phyloP scores from a whole-genome alignment of 30 jellyfish, hydroid and myxozoan species.

The Aurelia sp. region DNA sequence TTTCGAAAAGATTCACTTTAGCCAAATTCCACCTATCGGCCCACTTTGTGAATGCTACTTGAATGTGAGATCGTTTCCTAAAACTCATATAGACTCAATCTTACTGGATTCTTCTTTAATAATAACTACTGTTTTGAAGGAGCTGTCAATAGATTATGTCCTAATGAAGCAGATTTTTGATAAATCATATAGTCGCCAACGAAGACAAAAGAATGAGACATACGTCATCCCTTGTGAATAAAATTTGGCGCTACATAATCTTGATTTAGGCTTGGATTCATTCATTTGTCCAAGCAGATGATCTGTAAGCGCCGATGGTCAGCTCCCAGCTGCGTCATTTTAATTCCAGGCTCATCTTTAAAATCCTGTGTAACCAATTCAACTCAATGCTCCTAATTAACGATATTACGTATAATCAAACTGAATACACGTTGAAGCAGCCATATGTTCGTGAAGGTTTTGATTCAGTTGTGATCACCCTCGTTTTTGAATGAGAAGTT shows the following conservation, averaged over 20 bases:
- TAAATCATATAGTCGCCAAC: conserved; percentile 48
- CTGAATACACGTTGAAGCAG: not conserved
- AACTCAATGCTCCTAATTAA: not conserved
- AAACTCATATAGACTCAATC: no score
- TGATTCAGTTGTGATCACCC: no score
- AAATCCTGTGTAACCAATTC: conserved; percentile 13
- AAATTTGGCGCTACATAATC: conserved; percentile 59
- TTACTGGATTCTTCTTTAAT: no score
- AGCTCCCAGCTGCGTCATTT: conserved; percentile 38
- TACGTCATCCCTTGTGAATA: conserved; percentile 28
- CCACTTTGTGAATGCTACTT: no score
- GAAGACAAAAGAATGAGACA: conserved; percentile 13
- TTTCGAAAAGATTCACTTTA: no score
- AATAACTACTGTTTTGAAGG: not conserved
- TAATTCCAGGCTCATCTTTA: conserved; percentile 23
- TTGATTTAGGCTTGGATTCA: conserved; percentile 24
- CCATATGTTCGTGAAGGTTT: not conserved
- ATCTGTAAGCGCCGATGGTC: conserved; percentile 52
- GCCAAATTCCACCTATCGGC: no score
- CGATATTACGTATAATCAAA: not conserved
- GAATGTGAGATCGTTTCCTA: no score
- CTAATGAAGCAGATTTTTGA: conserved; percentile 23
- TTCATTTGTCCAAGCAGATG: conserved; percentile 39
- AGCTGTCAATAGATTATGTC: not conserved
- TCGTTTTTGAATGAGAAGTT: no score